A percentile compares a stretch with the other conserved stretches of the same genome.
Evolutionary conservation across 2,888 invertebrate species (phyloP).

Genomic region (Spisula subtruncata): DNA sequence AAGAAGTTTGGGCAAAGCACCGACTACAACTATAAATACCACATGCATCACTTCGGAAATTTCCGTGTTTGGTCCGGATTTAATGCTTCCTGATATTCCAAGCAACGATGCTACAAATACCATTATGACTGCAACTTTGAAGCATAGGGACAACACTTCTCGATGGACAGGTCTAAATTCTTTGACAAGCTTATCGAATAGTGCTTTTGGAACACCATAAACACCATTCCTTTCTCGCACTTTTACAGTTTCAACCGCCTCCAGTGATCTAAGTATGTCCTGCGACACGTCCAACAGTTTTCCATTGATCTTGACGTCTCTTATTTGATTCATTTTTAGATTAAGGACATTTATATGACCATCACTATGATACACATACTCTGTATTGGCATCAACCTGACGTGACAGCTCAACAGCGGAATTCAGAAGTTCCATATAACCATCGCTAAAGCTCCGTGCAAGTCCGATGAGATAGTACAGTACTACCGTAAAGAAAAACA

Average conservation of each 20-base stretch:
- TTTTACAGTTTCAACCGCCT: background rate
- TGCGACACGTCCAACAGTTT: slow-evolving; percentile 29
- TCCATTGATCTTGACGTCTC: slow-evolving; percentile 40
- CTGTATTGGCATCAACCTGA: slow-evolving; percentile 14
- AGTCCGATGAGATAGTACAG: slow-evolving; percentile 38
- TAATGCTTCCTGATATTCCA: slow-evolving; percentile 36
- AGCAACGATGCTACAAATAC: slow-evolving; percentile 45
- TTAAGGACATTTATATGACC: slow-evolving; percentile 43
- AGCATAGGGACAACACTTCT: slow-evolving; percentile 48
- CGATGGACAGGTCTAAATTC: slow-evolving; percentile 56
- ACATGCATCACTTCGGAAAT: slow-evolving; percentile 70
- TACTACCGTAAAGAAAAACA: slow-evolving; percentile 49
- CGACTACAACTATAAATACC: slow-evolving; percentile 64
- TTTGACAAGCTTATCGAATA: slow-evolving; percentile 51
- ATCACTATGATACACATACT: slow-evolving; percentile 20
- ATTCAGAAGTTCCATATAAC: slow-evolving; percentile 41
- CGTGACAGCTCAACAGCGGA: slow-evolving; percentile 34
- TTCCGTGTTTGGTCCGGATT: slow-evolving; percentile 48
- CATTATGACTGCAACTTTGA: slow-evolving; percentile 51
- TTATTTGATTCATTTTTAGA: slow-evolving; percentile 31
- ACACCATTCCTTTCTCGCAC: slow-evolving; percentile 31
- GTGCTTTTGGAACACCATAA: slow-evolving; percentile 56
- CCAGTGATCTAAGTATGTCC: slow-evolving; percentile 20
- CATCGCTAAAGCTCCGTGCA: slow-evolving; percentile 35
- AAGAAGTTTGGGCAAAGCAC: slow-evolving; percentile 60